Base-by-base conservation (phyloP, 2,113 vertebrate genomes). In the Paraplagusia blochii region DNA sequence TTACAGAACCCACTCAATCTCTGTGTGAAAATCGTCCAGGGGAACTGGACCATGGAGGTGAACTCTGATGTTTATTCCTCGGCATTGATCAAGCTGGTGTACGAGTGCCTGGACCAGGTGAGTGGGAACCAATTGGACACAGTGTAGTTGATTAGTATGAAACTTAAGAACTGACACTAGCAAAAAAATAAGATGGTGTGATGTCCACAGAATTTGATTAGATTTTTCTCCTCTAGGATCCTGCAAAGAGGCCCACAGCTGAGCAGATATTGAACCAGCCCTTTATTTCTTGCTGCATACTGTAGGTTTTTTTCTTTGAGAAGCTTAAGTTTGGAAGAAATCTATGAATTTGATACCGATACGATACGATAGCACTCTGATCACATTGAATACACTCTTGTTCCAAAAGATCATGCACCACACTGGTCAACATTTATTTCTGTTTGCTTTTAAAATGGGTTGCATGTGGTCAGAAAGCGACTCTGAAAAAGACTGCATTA, bases 1-100 rank as follows among this genome's bases (percentile, higher is more conserved):
- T 12, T 34, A 42, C 86, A 99, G 97, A 99, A 99, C 73, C 92
- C 95, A 5, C 87, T 99, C 76, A 99, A 99, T 80, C 89, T 99
- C 36, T 99, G 97, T 84, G 95, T 98, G 77, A 98, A 98, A 92
- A 99, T 99, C 56, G 96, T 99, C 29, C 95, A 98, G 76, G 97
- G 97, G 54, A 98, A 97, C 85, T 94, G 95, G 11, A 94, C 95
- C 36, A 95, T 96, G 95, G 95, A 98, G 48, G 90, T 96, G 66
- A 93, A 95, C 83, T 92, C 94, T 0, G 93, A 90, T 53, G 80
- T 93, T 46, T 98, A 95, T 75, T 93, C 94, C 7, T 8, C 92
- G 54, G 95, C 88, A 7, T 51, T 98, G 75, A 95, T 96, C 75
- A 89, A 94, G 45, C 88, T 96, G 87, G 94, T 98, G 43, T 93